Conservation (phyloP, 1,140 invertebrate genomes). For the Aporrectodea caliginosa region DNA sequence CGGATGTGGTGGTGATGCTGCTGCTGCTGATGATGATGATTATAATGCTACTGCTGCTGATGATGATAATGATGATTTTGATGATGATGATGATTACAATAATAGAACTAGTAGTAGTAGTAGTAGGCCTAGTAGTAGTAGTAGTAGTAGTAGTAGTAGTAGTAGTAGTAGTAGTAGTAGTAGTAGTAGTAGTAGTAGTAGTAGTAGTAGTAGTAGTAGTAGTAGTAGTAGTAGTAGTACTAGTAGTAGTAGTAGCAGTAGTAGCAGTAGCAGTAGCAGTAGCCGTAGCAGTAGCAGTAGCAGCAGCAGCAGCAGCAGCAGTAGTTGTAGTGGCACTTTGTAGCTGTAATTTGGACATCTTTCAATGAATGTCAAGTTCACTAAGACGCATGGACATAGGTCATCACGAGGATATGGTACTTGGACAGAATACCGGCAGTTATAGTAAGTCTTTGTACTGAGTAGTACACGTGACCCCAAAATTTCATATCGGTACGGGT, state of each 20-base stretch:
- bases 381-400: no score
- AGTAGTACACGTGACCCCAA: no score
- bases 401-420: no score
- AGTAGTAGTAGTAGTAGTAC: background rate
- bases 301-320: background rate
- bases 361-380: no score
- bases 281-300: background rate
- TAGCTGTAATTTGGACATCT: no score
- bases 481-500: no score
- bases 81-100: background rate
- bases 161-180: background rate
- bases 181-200: background rate
- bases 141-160: constrained; percentile 2
- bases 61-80: background rate
- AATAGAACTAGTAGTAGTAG: background rate
- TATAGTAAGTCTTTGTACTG: no score
- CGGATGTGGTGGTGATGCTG: no score
- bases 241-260: background rate
- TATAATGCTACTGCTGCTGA: background rate
- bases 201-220: background rate
- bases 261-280: background rate
- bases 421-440: no score
- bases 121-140: background rate
- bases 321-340: background rate
- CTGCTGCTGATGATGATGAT: no score